Conservation (phyloP, 2,113 vertebrate genomes). For the Ophthalmolycus amberensis region DNA sequence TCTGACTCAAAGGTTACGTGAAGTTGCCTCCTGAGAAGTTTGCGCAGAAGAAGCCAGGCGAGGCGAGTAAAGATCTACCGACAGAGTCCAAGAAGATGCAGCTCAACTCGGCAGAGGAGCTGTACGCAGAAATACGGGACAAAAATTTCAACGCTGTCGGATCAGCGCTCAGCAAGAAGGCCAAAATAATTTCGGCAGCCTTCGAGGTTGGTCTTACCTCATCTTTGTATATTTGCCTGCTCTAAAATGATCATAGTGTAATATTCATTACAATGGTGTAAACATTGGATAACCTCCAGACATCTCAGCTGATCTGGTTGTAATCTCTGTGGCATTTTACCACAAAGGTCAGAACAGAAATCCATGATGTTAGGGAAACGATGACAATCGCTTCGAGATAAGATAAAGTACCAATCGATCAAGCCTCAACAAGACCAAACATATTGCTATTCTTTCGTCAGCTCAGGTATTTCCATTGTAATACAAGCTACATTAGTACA, state of each 20-base stretch:
- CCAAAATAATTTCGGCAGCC: constrained; percentile 97
- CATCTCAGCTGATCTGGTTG: constrained; percentile 39
- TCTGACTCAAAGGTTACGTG: constrained; percentile 86
- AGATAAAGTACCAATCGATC: constrained; percentile 17
- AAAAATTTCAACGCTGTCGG: constrained; percentile 99
- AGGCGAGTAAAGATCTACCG: constrained; percentile 92
- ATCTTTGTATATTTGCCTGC: not conserved
- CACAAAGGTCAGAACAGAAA: constrained; percentile 43
- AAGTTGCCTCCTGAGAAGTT: constrained; percentile 98
- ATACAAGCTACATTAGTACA: not conserved
- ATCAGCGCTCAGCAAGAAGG: constrained; percentile 96
- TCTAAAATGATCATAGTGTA: not conserved
- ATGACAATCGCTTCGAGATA: constrained; percentile 42
- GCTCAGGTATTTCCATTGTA: not conserved
- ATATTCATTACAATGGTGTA: not conserved
- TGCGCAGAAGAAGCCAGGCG: constrained; percentile 93
- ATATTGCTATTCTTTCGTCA: not conserved
- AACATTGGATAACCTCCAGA: constrained; percentile 6
- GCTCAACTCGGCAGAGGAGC: constrained; percentile 96
- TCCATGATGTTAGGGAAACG: constrained; percentile 19
- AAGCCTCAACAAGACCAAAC: not conserved
- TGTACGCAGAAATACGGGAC: constrained; percentile 97
- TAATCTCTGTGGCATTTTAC: constrained; percentile 49
- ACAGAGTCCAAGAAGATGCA: constrained; percentile 96
- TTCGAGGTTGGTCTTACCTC: constrained; percentile 89